A percentile compares a stretch with the other conserved stretches of the same genome.
These are phyloP conservation scores for Drosophila flavopinicola DNA, from an alignment of 2,888 invertebrate genomes.

Conservation along the genomic window DNA sequence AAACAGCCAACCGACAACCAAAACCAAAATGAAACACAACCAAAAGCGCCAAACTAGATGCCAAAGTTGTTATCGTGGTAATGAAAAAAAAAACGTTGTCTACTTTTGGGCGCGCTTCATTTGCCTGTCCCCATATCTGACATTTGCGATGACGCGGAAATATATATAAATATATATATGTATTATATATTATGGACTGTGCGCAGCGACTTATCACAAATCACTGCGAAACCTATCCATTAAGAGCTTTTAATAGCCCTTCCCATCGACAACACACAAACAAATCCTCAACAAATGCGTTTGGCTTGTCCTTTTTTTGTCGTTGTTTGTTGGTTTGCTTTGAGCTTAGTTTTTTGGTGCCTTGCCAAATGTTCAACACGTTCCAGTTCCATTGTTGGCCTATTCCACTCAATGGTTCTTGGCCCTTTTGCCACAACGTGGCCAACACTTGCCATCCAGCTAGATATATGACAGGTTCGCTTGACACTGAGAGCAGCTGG, in stretches of 20 bases:
- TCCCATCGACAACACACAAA: constrained; percentile 25
- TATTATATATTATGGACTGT: constrained; percentile 4
- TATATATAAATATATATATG: constrained; percentile 1
- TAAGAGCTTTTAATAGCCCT: constrained; percentile 34
- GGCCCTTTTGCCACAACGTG: constrained; percentile 28
- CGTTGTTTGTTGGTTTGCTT: too few species aligned
- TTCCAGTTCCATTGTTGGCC: constrained; percentile 49
- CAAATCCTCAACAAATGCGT: constrained; percentile 45
- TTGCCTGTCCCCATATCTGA: constrained; percentile 21
- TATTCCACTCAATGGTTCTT: constrained; percentile 7
- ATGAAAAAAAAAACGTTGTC: constrained; percentile 36
- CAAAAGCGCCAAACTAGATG: constrained; percentile 22
- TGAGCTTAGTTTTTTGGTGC: constrained; percentile 39
- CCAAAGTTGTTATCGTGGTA: constrained; percentile 41
- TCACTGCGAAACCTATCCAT: constrained; percentile 16
- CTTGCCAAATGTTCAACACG: constrained; percentile 73
- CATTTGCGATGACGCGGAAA: constrained; percentile 19
- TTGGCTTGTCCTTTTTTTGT: constrained; percentile 1
- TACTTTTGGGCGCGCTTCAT: constrained; percentile 42
- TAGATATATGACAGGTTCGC: constrained; percentile 62
- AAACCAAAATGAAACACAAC: constrained; percentile 11
- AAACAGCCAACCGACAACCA: constrained; percentile 13
- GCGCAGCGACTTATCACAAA: constrained; percentile 27
- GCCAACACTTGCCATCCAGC: constrained; percentile 56
- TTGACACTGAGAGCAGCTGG: constrained; percentile 48